Conservation (phyloP, 2,888 invertebrate species). For the Cosmorhoe ocellata region DNA sequence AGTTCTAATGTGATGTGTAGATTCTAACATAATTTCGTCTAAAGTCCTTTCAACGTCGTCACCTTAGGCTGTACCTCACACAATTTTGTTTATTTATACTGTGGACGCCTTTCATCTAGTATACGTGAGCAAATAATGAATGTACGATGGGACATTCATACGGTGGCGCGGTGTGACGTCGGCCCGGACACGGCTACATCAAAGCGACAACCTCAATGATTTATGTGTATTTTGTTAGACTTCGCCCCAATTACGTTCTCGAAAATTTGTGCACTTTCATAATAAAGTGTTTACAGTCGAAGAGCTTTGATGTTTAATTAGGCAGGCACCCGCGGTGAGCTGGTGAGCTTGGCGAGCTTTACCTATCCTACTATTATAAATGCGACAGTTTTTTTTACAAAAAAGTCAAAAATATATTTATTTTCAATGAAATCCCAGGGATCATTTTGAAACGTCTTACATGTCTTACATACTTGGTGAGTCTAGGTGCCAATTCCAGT, state of each 20-base stretch:
- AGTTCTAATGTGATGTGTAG: conserved; percentile 63
- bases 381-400: no score
- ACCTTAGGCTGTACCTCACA: conserved; percentile 62
- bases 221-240: conserved; percentile 75
- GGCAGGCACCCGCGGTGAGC: conserved; percentile 53
- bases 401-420: no score
- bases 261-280: conserved; percentile 74
- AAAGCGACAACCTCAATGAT: conserved; percentile 70
- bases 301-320: conserved; percentile 77
- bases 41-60: conserved; percentile 63
- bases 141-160: conserved; percentile 74
- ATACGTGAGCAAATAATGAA: conserved; percentile 79
- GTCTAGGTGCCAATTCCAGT: no score
- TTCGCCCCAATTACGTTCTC: conserved; percentile 71
- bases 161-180: conserved; percentile 63
- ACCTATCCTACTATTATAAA: conserved; percentile 72
- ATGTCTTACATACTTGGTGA: no score
- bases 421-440: no score
- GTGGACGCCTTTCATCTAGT: conserved; percentile 77
- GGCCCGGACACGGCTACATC: conserved; percentile 75
- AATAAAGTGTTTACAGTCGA: conserved; percentile 67
- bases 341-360: conserved; percentile 49
- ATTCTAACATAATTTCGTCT: conserved; percentile 66
- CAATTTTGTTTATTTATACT: conserved; percentile 78
- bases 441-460: no score